Conservation (phyloP, 2,888 invertebrate genomes). For the Leptinotarsa rubiginosa region DNA sequence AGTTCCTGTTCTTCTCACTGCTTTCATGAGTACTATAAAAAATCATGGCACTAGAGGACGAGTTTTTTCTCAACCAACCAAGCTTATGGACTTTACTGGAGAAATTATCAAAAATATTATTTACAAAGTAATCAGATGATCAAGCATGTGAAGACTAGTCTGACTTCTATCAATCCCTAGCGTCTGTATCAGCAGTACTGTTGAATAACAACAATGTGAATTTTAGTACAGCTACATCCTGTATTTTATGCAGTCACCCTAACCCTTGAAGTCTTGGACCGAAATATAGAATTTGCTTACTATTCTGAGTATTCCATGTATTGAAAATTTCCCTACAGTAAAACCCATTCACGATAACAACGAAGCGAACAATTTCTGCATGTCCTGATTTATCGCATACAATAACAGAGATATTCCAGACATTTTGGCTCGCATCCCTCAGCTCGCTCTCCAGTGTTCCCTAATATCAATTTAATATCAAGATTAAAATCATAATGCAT, state of each 20-base stretch:
- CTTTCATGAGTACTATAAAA: too few species aligned
- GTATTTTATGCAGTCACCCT: not conserved
- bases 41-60: too few species aligned
- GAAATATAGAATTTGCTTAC: not conserved
- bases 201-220: too few species aligned
- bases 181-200: too few species aligned
- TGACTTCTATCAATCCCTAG: too few species aligned
- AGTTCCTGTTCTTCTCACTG: too few species aligned
- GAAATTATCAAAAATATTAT: too few species aligned
- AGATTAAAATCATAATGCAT: constrained; percentile 8
- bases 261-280: not conserved
- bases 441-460: not conserved
- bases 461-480: constrained; percentile 5
- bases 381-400: not conserved
- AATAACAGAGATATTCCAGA: constrained; percentile 7
- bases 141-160: too few species aligned
- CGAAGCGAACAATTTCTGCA: not conserved
- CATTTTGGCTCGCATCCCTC: constrained; percentile 12
- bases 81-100: too few species aligned
- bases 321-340: not conserved
- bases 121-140: too few species aligned
- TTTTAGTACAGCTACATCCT: not conserved
- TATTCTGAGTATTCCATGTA: not conserved
- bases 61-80: too few species aligned
- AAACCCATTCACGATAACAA: constrained; percentile 6